Percentiles rank a stretch among this genome's conserved stretches.
phyloP scores from a whole-genome alignment of 2,888 invertebrate species.

The Cyaniris semiargus region DNA sequence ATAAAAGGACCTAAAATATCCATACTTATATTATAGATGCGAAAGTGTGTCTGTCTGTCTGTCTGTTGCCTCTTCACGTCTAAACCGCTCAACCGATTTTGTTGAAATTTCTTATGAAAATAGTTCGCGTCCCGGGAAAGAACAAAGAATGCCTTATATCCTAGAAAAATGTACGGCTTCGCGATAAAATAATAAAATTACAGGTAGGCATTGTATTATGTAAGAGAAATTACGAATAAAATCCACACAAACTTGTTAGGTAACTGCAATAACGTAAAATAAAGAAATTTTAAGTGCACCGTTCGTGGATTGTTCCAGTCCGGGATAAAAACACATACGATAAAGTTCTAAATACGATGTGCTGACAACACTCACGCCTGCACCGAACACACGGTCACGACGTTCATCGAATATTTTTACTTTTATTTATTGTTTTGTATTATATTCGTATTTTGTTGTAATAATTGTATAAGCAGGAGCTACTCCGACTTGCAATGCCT shows the following conservation, averaged over 20 bases:
- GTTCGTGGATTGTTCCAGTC: slow-evolving; percentile 17
- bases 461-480: too few relatives aligned
- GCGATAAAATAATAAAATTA: too few relatives aligned
- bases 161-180: too few relatives aligned
- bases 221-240: not conserved
- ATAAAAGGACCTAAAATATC: not conserved
- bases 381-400: not conserved
- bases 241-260: not conserved
- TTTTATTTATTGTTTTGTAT: not conserved
- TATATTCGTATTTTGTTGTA: not conserved
- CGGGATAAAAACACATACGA: slow-evolving; percentile 7
- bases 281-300: slow-evolving; percentile 1
- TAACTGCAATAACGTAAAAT: slow-evolving; percentile 5
- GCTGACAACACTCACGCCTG: not conserved
- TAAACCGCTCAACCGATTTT: too few relatives aligned
- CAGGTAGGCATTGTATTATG: not conserved
- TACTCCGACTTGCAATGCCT: too few relatives aligned
- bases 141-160: too few relatives aligned
- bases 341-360: slow-evolving; percentile 30
- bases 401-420: not conserved
- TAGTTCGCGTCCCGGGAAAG: too few relatives aligned
- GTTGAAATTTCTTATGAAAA: too few relatives aligned
- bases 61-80: too few relatives aligned
- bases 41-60: not conserved
- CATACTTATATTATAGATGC: not conserved